Percentiles rank a stretch among this genome's conserved stretches.
phyloP scores from a whole-genome alignment of 2,888 invertebrate genomes.

The Diploptera punctata region DNA sequence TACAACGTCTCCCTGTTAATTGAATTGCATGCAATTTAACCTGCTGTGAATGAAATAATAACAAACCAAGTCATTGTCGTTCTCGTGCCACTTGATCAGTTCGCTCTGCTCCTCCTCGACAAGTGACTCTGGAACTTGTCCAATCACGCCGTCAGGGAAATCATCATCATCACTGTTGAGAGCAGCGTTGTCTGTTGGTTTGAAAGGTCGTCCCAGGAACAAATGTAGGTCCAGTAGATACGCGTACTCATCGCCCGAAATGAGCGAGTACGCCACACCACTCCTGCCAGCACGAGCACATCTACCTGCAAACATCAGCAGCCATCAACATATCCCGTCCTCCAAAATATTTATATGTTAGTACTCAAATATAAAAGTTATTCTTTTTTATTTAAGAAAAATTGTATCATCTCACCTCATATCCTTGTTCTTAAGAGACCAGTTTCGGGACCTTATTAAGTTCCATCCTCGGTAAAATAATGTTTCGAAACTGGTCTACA shows the following conservation, averaged over 20 bases:
- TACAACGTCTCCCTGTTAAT: too few species aligned
- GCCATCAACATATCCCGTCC: too few species aligned
- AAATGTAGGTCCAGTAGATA: conserved; percentile 94
- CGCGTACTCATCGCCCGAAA: conserved; percentile 89
- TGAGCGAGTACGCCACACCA: conserved; percentile 91
- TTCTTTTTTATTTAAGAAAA: too few species aligned
- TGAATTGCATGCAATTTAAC: not conserved
- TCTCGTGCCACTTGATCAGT: conserved; percentile 75
- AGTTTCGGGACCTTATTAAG: too few species aligned
- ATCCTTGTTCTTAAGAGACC: too few species aligned
- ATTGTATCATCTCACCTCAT: too few species aligned
- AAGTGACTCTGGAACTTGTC: conserved; percentile 79
- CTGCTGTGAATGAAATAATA: conserved; percentile 9
- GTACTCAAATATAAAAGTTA: too few species aligned
- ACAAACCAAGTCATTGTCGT: conserved; percentile 77
- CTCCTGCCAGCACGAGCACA: conserved; percentile 94
- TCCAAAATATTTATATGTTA: too few species aligned
- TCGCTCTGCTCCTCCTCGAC: conserved; percentile 85
- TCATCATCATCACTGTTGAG: conserved; percentile 47
- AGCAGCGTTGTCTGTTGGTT: conserved; percentile 57
- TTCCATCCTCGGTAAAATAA: too few species aligned
- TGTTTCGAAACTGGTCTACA: too few species aligned
- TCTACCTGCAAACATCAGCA: too few species aligned
- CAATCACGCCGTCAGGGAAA: conserved; percentile 71
- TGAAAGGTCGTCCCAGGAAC: conserved; percentile 83